Evolutionary conservation across 2,113 vertebrate species (phyloP).

Genomic region (Noctilio leporinus): DNA sequence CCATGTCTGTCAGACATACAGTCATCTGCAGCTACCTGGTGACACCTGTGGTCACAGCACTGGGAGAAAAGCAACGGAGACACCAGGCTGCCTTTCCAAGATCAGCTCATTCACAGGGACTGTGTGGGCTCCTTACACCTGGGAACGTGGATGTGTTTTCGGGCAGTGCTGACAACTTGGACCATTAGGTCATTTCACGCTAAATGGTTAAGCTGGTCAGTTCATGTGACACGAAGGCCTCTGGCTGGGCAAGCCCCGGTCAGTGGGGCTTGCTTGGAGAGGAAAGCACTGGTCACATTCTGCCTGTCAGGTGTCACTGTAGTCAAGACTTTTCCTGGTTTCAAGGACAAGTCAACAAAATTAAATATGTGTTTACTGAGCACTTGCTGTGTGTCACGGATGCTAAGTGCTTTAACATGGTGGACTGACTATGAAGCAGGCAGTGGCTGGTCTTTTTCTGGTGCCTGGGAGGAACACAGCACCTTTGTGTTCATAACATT

Average conservation of each 20-base stretch:
- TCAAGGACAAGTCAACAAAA: neutral
- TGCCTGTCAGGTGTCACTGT: accelerated
- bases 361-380: no score
- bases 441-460: no score
- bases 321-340: neutral
- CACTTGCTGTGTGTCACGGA: no score
- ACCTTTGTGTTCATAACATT: neutral
- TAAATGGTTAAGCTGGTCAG: neutral
- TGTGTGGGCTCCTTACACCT: neutral
- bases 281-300: neutral
- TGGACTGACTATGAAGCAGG: accelerated
- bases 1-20: neutral
- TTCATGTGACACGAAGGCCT: neutral
- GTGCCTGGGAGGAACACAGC: neutral
- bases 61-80: neutral
- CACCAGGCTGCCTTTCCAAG: neutral
- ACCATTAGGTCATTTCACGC: neutral
- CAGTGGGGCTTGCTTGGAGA: no score
- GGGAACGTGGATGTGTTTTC: neutral
- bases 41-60: neutral
- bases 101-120: neutral
- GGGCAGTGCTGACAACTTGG: neutral
- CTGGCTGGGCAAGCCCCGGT: neutral
- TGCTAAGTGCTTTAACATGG: neutral
- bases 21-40: neutral